Evolutionary conservation across 2,888 invertebrate genomes (phyloP), one percentile per base, ranked within the genome.

Genomic region (Tetranychus piercei): DNA sequence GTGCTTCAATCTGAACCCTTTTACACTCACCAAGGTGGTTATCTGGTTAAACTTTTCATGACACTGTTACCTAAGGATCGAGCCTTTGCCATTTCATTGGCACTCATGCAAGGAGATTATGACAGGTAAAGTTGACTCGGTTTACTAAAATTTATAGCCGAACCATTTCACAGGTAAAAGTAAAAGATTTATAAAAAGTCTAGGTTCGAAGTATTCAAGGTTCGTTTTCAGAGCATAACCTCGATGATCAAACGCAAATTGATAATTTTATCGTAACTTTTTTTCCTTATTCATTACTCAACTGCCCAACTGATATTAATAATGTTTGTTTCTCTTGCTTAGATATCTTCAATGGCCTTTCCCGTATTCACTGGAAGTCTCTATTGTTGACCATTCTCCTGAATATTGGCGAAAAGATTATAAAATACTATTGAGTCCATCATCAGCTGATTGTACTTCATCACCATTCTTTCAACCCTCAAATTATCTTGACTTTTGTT

Each of bases 11-110:
- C 79, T 70, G 76, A 77, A 22, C 74, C 78, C 9, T 80, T 80
- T 73, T 80, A 79, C 73, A 79, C 79, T 8, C 76, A 78, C 20
- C 72, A 75, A 9, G 79, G 79, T 20, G 80, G 80, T 0, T 79
- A 80, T 73, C 76, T 78, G 15, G 76, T 80, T 75, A 76, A 77
- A 72, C 23, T 80, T 11, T 76, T 76, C 66, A 9, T 76, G 74
- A 76, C 76, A 64, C 20, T 76, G 6, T 64, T 76, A 43, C 76
- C 76, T 0, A 74, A 76, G 44, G 55, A 71, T 18, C 71, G 67
- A 1, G 76, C 76, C n/a, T 76, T 76, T 43, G 76, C 76, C 20
- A 72, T 76, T 22, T 76, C 76, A 45, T 44, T 74, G 20, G 76
- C 76, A 8, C 45, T 76, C 34, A 72, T 69, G 34, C 76, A 76